These are phyloP conservation scores for Cephus spinipes DNA, from an alignment of 2,888 invertebrate species.

Conservation along the genomic window DNA sequence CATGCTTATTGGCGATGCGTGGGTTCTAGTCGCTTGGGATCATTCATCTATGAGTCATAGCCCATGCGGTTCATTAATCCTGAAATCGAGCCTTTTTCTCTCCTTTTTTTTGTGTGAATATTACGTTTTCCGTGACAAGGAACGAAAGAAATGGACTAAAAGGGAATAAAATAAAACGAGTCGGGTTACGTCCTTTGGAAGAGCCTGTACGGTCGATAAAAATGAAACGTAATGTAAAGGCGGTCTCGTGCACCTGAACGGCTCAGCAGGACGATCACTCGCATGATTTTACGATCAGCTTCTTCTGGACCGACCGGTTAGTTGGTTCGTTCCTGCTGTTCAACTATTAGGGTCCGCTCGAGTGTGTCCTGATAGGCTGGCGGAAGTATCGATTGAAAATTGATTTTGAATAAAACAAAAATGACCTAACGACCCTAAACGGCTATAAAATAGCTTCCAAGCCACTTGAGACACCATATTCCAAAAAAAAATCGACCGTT, in stretches of 20 bases:
- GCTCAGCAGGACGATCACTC: not conserved
- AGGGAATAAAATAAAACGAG: not conserved
- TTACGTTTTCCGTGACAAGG: not conserved
- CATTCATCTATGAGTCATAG: not conserved
- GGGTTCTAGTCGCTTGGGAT: not conserved
- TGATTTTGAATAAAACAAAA: too few relatives aligned
- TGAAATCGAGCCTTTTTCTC: not conserved
- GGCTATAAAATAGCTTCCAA: too few relatives aligned
- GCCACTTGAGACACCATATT: too few relatives aligned
- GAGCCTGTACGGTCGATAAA: not conserved
- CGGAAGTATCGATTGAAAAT: not conserved
- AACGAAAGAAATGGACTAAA: not conserved
- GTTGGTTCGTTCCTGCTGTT: not conserved
- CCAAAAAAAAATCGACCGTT: too few relatives aligned
- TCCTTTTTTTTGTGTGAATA: not conserved
- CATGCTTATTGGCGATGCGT: not conserved
- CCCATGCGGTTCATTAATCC: not conserved
- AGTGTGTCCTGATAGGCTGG: not conserved
- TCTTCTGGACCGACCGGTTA: not conserved
- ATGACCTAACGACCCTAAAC: too few relatives aligned
- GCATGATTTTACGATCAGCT: not conserved
- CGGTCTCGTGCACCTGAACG: not conserved
- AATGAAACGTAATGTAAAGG: slow-evolving; percentile 3
- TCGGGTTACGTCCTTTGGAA: not conserved
- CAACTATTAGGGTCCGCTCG: not conserved